Evolutionary conservation across 2,888 invertebrate species (phyloP).

Genomic region (Baccha elongata): DNA sequence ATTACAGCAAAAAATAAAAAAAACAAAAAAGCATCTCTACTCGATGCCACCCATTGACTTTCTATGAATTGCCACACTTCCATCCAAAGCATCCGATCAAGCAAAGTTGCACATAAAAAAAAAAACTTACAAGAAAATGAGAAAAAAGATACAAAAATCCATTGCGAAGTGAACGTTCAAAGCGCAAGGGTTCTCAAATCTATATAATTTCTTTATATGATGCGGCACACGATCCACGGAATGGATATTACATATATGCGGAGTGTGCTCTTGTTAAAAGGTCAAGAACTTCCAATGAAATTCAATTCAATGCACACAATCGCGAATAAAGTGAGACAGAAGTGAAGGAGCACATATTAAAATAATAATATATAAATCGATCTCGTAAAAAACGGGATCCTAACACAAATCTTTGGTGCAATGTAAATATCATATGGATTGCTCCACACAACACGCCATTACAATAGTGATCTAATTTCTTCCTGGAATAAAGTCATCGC

Average conservation of each 20-base stretch:
- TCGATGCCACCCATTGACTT: conserved; percentile 61
- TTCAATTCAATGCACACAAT: conserved; percentile 63
- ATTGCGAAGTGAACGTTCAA: conserved; percentile 33
- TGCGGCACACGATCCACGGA: conserved; percentile 34
- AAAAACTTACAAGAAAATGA: conserved; percentile 6
- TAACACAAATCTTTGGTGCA: conserved; percentile 30
- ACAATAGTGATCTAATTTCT: conserved; percentile 71
- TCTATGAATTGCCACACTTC: conserved; percentile 49
- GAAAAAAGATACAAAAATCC: conserved; percentile 33
- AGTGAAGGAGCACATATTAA: conserved; percentile 42
- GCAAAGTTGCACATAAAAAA: conserved; percentile 41
- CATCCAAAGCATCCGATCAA: conserved; percentile 37
- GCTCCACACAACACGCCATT: conserved; percentile 63
- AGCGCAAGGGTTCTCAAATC: conserved; percentile 4
- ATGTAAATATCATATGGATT: conserved; percentile 45
- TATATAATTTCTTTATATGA: background rate
- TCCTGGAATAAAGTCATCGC: conserved; percentile 71
- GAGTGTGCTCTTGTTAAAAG: conserved; percentile 49
- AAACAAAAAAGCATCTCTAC: conserved; percentile 50
- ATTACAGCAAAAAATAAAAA: conserved; percentile 40
- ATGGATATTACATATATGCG: conserved; percentile 20
- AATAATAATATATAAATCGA: conserved; percentile 51
- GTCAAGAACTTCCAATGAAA: conserved; percentile 70
- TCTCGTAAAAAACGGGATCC: conserved; percentile 34
- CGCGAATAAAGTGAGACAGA: conserved; percentile 42